Conservation (phyloP, 2,888 invertebrate species). For the Neoascia interrupta region DNA sequence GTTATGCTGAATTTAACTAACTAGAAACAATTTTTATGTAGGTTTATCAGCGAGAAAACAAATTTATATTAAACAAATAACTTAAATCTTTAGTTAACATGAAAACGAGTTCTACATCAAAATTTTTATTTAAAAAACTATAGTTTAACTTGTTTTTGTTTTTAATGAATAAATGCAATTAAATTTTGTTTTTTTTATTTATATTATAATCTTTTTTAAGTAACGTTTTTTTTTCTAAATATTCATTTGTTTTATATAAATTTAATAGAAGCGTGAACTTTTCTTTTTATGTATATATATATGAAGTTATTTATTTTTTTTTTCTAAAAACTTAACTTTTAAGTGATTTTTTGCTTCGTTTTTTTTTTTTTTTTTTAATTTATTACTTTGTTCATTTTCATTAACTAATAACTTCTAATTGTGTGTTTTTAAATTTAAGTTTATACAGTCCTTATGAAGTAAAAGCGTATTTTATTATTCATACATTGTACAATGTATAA, state of each 20-base stretch:
- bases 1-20: constrained; percentile 38
- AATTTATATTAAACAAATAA: constrained; percentile 5
- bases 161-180: constrained; percentile 66
- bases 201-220: constrained; percentile 24
- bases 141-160: constrained; percentile 45
- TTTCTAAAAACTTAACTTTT: constrained; percentile 62
- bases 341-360: constrained; percentile 57
- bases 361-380: no score
- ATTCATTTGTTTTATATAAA: constrained; percentile 44
- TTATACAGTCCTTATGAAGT: constrained; percentile 78
- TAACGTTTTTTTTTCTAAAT: constrained; percentile 43
- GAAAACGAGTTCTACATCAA: constrained; percentile 64
- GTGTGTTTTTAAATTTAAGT: constrained; percentile 39
- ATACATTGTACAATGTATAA: constrained; percentile 72
- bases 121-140: constrained; percentile 46
- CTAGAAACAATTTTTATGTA: constrained; percentile 32
- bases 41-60: constrained; percentile 20
- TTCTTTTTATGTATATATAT: constrained; percentile 51
- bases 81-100: constrained; percentile 30
- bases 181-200: constrained; percentile 28
- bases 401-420: constrained; percentile 72
- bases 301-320: constrained; percentile 40
- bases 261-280: constrained; percentile 67
- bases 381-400: constrained; percentile 69
- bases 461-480: constrained; percentile 80